phyloP scores from a whole-genome alignment of 1,140 invertebrate species.

The Macrotrachela quadricornifera region DNA sequence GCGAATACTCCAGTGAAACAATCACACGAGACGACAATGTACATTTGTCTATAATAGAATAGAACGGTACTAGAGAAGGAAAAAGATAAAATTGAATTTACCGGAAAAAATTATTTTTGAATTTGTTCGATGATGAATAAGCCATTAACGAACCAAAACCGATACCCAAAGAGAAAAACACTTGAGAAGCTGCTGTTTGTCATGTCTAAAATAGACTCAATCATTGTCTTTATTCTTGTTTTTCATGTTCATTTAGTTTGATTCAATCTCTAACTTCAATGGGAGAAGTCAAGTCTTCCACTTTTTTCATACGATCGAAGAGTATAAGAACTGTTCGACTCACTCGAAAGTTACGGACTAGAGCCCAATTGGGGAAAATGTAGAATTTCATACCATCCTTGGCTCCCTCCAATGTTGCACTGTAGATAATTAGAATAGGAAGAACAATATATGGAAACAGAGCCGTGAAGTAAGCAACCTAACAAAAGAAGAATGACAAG shows the following conservation, averaged over 20 bases:
- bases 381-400: slow-evolving; percentile 48
- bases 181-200: slow-evolving; percentile 88
- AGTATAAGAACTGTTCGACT: too few relatives aligned
- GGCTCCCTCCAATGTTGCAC: slow-evolving; percentile 54
- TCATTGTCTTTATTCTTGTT: too few relatives aligned
- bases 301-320: too few relatives aligned
- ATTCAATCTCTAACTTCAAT: too few relatives aligned
- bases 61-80: too few relatives aligned
- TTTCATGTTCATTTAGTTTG: too few relatives aligned
- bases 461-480: slow-evolving; percentile 46
- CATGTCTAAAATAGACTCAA: slow-evolving; percentile 71
- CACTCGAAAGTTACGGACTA: slow-evolving; percentile 58
- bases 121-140: slow-evolving; percentile 95
- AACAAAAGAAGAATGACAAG: too few relatives aligned
- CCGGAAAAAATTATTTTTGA: slow-evolving; percentile 94
- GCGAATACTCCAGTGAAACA: too few relatives aligned
- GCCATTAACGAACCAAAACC: slow-evolving; percentile 88
- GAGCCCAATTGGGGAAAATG: slow-evolving; percentile 37
- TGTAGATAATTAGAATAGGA: slow-evolving; percentile 52
- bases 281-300: too few relatives aligned
- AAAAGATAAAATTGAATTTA: slow-evolving; percentile 32
- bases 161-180: slow-evolving; percentile 86
- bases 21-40: too few relatives aligned
- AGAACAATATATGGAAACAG: slow-evolving; percentile 62
- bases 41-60: too few relatives aligned